Evolutionary conservation across 2,113 vertebrate genomes (phyloP).

Genomic region (Gnathonemus longibarbis): DNA sequence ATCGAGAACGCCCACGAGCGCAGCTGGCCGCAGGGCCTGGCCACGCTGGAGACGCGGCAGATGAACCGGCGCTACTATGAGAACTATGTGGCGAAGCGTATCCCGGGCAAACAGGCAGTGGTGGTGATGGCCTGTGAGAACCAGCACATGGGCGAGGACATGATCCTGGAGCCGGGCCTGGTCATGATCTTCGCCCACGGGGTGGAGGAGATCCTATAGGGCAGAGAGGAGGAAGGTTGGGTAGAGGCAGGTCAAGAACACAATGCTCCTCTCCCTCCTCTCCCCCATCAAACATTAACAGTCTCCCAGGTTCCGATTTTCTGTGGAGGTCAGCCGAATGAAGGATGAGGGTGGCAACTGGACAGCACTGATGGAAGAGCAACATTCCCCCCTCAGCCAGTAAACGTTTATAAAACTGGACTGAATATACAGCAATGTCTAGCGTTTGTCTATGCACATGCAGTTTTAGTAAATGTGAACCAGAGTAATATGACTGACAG

Average conservation of each 20-base stretch:
- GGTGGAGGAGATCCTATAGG: constrained; percentile 83
- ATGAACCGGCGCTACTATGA: constrained; percentile 98
- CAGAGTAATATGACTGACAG: constrained; percentile 7
- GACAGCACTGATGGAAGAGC: background rate
- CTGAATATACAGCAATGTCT: background rate
- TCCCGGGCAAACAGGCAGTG: constrained; percentile 94
- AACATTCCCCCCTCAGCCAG: background rate
- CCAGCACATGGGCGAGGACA: constrained; percentile 97
- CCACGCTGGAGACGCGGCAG: constrained; percentile 92
- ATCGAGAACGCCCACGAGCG: constrained; percentile 97
- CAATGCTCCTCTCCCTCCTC: background rate
- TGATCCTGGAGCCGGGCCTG: constrained; percentile 93
- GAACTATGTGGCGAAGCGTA: constrained; percentile 96
- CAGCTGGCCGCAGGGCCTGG: constrained; percentile 95
- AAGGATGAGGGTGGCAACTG: background rate
- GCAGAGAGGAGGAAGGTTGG: background rate
- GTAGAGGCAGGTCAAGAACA: background rate
- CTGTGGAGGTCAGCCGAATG: background rate
- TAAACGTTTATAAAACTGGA: background rate
- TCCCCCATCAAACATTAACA: background rate
- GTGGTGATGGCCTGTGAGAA: constrained; percentile 98
- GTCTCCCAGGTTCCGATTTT: background rate
- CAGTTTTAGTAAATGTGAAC: constrained; percentile 6
- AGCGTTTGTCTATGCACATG: background rate
- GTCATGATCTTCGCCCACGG: constrained; percentile 98